Evolutionary conservation across 1,140 invertebrate species (phyloP).

Genomic region (Gonatopus flavifemur): DNA sequence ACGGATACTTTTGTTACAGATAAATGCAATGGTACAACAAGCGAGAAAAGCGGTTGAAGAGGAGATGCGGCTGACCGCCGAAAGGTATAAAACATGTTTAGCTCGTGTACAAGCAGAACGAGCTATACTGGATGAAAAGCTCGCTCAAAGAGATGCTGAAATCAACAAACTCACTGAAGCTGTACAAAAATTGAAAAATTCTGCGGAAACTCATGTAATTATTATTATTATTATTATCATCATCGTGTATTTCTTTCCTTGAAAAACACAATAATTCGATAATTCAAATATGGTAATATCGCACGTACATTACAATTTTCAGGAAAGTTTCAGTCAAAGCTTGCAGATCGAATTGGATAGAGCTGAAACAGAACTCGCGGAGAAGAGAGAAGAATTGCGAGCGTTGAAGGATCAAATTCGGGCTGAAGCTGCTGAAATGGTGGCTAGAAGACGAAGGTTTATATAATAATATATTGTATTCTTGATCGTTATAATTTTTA

Average conservation of each 20-base stretch:
- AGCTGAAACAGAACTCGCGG: conserved; percentile 46
- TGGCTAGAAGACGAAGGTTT: conserved; percentile 41
- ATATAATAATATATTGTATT: conserved; percentile 1
- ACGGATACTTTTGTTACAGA: conserved; percentile 17
- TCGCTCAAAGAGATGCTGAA: conserved; percentile 39
- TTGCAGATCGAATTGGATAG: conserved; percentile 51
- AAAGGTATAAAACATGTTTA: conserved; percentile 38
- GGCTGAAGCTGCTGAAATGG: conserved; percentile 50
- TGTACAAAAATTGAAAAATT: conserved; percentile 43
- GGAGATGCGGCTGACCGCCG: conserved; percentile 35
- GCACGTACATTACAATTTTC: conserved; percentile 1
- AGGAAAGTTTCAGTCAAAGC: conserved; percentile 55
- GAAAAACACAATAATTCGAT: neutral
- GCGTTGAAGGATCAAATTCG: conserved; percentile 51
- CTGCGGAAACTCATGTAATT: conserved; percentile 48
- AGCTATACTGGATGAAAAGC: conserved; percentile 32
- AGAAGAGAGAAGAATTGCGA: conserved; percentile 47
- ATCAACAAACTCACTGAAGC: conserved; percentile 34
- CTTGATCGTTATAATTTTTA: neutral
- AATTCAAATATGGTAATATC: neutral
- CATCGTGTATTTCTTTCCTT: too few relatives aligned
- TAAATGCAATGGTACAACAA: conserved; percentile 40
- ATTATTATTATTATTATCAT: neutral
- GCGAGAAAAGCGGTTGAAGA: conserved; percentile 34
- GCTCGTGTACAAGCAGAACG: conserved; percentile 39